Evolutionary conservation across 2,888 invertebrate genomes (phyloP), one percentile per base, ranked within the genome.

Genomic region (Chloromyia formosa): DNA sequence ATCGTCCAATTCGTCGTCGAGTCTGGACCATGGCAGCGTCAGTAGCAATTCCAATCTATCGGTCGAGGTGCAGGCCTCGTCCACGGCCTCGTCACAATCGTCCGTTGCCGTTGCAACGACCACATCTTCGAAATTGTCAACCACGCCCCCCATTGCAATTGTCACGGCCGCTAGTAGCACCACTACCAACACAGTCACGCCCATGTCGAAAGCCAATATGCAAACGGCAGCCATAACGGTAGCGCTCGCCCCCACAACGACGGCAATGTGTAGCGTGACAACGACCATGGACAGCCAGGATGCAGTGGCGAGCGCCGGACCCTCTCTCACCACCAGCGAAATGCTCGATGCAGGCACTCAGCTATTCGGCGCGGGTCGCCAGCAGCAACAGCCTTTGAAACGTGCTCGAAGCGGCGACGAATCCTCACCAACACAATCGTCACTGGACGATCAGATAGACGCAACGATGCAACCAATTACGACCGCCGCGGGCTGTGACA

Each of bases 1-100:
- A 49, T 79, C 78, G 14, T 78, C 79, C 10, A 79, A 80, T 74
- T 79, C 80, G 9, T 79, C 78, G 18, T 79, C 79, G 1, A 79
- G 79, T 42, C 76, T 79, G 20, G 79, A 80, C 61, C 77, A 78
- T n/a, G 75, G 79, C 18, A 78, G 78, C 42, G 74, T 73, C 9
- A 75, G 77, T 23, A 75, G 74, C 20, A 75, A 77, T 75, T 75
- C 77, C 10, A 77, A 77, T 71, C 42, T 77, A 16, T 75, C 77
- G 5, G 74, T 74, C 22, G 77, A 77, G 58, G 75, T 64, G 4
- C 77, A 75, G 20, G 71, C 73, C 10, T 66, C 74, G 18, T 77
- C 77, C 5, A 68, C 74, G 1, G 64, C 75, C 1, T 73, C 75
- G 3, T 77, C 77, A 5, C 68, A 64, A 49, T 74, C 77, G 12